A percentile compares a stretch with the other conserved stretches of the same genome.
Conservation (phyloP, 2,797 vertebrate species). For the Cuniculus paca region DNA sequence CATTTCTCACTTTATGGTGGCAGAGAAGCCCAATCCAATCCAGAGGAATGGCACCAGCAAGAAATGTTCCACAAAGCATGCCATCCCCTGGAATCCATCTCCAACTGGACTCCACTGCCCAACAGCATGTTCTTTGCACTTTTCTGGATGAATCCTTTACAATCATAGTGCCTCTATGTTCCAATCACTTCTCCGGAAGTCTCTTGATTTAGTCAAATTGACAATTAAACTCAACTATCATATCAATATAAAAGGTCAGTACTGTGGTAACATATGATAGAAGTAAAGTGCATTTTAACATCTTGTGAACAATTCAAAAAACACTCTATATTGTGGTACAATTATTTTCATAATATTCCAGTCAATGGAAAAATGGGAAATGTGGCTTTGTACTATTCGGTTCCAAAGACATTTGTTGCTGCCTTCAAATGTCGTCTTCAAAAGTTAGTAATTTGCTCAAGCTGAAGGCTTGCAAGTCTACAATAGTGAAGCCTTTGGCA, state of each 20-base stretch:
- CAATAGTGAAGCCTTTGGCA: background rate
- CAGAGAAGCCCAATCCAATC: background rate
- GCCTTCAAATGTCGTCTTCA: background rate
- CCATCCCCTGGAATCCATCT: background rate
- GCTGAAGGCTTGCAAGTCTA: background rate
- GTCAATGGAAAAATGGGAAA: background rate
- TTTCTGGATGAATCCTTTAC: rapidly evolving
- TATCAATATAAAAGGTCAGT: background rate
- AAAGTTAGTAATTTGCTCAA: background rate
- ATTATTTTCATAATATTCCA: slow-evolving; percentile 14
- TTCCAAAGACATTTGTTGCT: background rate
- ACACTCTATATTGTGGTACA: background rate
- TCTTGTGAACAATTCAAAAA: background rate
- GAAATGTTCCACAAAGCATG: too few relatives aligned
- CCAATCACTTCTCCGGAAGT: background rate
- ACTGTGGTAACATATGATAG: background rate
- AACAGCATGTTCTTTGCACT: background rate
- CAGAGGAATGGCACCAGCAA: background rate
- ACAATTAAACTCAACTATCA: background rate
- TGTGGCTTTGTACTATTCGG: background rate
- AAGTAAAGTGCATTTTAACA: background rate
- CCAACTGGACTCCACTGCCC: background rate
- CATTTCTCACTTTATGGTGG: background rate
- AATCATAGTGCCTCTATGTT: too few relatives aligned
- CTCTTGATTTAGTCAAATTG: background rate